Base-by-base conservation (phyloP, 2,113 vertebrate genomes). In the Pantherophis guttatus region DNA sequence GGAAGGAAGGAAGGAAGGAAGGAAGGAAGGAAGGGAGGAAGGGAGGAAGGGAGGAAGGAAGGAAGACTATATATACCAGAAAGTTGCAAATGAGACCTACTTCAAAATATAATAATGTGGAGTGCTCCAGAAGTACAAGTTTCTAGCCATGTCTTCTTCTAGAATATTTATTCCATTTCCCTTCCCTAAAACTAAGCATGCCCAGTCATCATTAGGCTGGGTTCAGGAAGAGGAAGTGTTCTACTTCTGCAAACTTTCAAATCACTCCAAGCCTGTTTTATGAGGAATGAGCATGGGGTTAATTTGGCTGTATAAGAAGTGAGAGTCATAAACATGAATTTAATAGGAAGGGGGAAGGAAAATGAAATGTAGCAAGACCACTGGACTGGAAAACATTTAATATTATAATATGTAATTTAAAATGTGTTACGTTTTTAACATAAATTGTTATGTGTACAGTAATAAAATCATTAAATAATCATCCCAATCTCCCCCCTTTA, bases 381-480 rank as follows among this genome's bases (percentile, higher is more conserved):
- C 12, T 44, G 33, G 87, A 55, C 62, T 39, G 2, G 8, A 17
- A 93, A 89, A 44, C n/a, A 54, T 48, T 44, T 57, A 65, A 0
- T 23, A 26, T 81, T 81, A 39, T 81, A 81, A 81, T 44, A 23
- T 91, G 87, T 5, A 88, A 88, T 50, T 88, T 23, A 94, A 50
- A 87, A 52, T 87, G 6, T 48, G 54, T 81, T 13, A 17, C 44
- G 11, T 91, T 94, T 94, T 62, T 92, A 17, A 58, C 50, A 6
- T 81, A 93, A 39, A 54, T 54, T 19, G 44, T 48, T 48, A 48
- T 48, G 44, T 48, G 94, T 93, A 86, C 11, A 88, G 2, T 19
- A n/a, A 9, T 94, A 90, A 0, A 90, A 81, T 65, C 65, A 89
- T 89, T 54, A 53, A 88, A 93, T 91, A 95, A 95, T 54, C 92